Evolutionary conservation across 2,888 invertebrate genomes (phyloP), one percentile per base, ranked within the genome.

Genomic region (Metalampra italica): DNA sequence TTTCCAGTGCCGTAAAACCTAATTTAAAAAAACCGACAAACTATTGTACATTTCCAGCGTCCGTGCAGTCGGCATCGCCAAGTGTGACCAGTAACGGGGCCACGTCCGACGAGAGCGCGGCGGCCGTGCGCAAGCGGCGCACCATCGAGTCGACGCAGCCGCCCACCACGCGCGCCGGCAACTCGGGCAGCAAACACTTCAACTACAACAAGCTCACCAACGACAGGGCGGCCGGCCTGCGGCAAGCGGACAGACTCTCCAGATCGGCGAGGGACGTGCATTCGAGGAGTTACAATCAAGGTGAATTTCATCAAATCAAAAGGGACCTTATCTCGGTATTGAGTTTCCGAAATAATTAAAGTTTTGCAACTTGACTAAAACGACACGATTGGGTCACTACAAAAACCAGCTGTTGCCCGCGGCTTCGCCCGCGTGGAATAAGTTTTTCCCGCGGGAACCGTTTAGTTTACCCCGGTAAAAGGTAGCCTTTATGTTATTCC

Each of bases 151-250:
- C 90, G 0, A 78, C 80, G 0, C 90, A 90, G 54, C 75, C 87
- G 12, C 56, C 75, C 1, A 71, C 72, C 1, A 81, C 86, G 0
- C 78, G 87, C 44, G 78, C 71, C 0, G 82, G 80, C 9, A 82
- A 81, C 66, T 66, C 73, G 0, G 82, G 82, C 52, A 87, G 78
- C 71, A 93, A 94, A 63, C 95, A 96, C 70, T 96, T 95, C 69
- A 93, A 94, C 66, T 97, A 97, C 71, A 94, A 93, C 61, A 96
- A 96, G 71, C 88, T 97, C 22, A 91, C 93, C 49, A 96, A 97
- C 70, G 96, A 97, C 57, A 72, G 85, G 14, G 72, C 67, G 0
- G 61, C 73, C 11, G 52, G 45, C 63, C 3, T 41, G 46, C 41
- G 52, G 47, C n/a, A 34, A 40, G 46, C 50, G 50, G 56, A 46